Base-by-base conservation (phyloP, 2,888 invertebrate species). In the Hermodice carunculata region DNA sequence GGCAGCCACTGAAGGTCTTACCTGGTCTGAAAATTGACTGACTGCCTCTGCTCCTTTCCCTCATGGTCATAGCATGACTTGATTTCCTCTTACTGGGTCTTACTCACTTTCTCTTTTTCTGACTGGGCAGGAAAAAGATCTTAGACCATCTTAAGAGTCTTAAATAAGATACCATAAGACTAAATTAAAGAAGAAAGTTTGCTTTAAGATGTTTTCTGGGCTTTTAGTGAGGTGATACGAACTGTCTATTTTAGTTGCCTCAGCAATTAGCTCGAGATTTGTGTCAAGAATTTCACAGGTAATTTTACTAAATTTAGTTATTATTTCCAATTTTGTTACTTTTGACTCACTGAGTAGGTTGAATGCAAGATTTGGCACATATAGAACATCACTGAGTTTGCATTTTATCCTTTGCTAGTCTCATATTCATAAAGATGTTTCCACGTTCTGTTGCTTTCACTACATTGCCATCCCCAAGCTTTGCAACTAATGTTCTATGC, bases 341-440 rank as follows among this genome's bases (percentile, higher is more conserved):
- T 57, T 61, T 19, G 58, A 31, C 1, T 59, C 59, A 34, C 64
- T 64, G 3, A 61, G 53, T 29, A 61, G 24, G 22, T 61, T 61
- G 43, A 28, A 61, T 26, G 52, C 28, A 42, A 61, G 22, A 11
- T 34, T 42, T 48, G 54, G 61, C n/a, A n/a, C 64, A 31, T 28
- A 58, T 24, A 64, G 31, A 19, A 58, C 64, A 59, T 64, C 51
- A 28, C 32, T 28, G 37, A 58, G 29, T 17, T 5, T 46, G 31
- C 54, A 42, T 14, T 8, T 52, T 49, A 11, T 43, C 42, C 5
- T 22, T 3, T 26, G 51, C 19, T n/a, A 40, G 28, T 8, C 37
- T 22, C 37, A 49, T 37, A 11, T 26, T 29, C 2, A 64, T 48
- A 34, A 19, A 17, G n/a, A 64, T 59, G 28, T 19, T 26, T 14